phyloP scores from a whole-genome alignment of 1,140 invertebrate species.

The Drosophila guanche region DNA sequence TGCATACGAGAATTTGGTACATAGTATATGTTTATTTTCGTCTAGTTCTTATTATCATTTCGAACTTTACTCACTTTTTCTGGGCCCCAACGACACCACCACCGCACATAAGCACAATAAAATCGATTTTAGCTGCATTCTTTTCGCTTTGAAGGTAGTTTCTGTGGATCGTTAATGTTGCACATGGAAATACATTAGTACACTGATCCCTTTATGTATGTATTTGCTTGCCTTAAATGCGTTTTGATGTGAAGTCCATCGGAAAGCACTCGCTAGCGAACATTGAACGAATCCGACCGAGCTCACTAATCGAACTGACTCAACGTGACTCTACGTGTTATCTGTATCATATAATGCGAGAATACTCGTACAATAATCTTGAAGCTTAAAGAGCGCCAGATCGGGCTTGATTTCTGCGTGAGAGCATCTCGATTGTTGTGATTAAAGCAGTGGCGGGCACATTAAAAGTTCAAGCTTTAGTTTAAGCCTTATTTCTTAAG shows the following conservation, averaged over 20 bases:
- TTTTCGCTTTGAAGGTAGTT: background rate
- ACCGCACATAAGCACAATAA: slow-evolving; percentile 10
- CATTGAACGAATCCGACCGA: slow-evolving; percentile 28
- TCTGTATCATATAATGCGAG: slow-evolving; percentile 3
- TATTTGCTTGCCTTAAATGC: slow-evolving; percentile 2
- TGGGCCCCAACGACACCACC: slow-evolving; percentile 17
- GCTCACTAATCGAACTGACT: slow-evolving; percentile 44
- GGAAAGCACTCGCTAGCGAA: slow-evolving; percentile 13
- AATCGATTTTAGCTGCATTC: slow-evolving; percentile 21
- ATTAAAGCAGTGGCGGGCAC: background rate
- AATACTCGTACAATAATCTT: slow-evolving; percentile 4
- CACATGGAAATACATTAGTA: slow-evolving; percentile 5
- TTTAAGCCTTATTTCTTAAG: no score
- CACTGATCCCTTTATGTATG: background rate
- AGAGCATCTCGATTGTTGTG: no score
- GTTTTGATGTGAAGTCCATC: slow-evolving; percentile 12
- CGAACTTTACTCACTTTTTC: slow-evolving; percentile 66
- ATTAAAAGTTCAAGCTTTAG: no score
- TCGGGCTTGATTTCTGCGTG: no score
- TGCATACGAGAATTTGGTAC: slow-evolving; percentile 1
- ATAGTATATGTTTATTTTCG: slow-evolving; percentile 29
- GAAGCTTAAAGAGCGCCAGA: slow-evolving; percentile 26
- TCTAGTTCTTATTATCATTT: slow-evolving; percentile 42
- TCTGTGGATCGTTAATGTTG: slow-evolving; percentile 1
- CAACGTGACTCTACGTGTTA: background rate